Evolutionary conservation across 2,113 vertebrate genomes (phyloP), one percentile per base, ranked within the genome.

Genomic region (Melanostigma gelatinosum): DNA sequence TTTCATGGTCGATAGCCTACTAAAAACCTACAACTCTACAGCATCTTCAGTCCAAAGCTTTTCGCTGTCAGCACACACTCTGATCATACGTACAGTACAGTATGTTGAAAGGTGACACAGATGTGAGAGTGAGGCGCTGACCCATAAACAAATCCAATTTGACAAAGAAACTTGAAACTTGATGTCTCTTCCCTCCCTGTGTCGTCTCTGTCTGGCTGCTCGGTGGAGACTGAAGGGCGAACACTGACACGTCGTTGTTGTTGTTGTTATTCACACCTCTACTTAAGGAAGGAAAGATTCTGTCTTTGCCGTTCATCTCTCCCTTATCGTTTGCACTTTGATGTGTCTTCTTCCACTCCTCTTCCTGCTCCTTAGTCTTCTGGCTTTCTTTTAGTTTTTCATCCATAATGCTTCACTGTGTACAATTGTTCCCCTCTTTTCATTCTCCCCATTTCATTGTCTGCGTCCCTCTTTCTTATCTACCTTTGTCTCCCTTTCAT

Each of bases 351-450:
- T 73, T 57, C 32, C 32, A 10, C 60, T 65, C 55, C n/a, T 65
- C 60, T 62, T 16, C 34, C n/a, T 13, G 20, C 27, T 36, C 24
- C 15, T 68, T 34, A 16, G 32, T 74, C 24, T 20, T 60, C 77
- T 58, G 70, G 34, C 73, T 81, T 81, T 61, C 71, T 70, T 68
- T 68, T 57, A 46, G 29, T 27, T 81, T 55, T 83, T 78, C 67
- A 52, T 42, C 44, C 57, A 68, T 62, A 71, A 32, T 76, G 40
- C 64, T 12, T 68, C 4, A 4, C 48, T 44, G 57, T 62, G 44
- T n/a, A 8, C 42, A 29, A 8, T 24, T 52, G 48, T 8, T 15
- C 7, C 60, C 63, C 44, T 44, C 76, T 29, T 46, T 42, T 67
- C 24, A 3, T 36, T 54, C 15, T 29, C 16, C 44, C 12, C 24